phyloP scores from a whole-genome alignment of 2,888 invertebrate genomes.

The Clivina fossor region DNA sequence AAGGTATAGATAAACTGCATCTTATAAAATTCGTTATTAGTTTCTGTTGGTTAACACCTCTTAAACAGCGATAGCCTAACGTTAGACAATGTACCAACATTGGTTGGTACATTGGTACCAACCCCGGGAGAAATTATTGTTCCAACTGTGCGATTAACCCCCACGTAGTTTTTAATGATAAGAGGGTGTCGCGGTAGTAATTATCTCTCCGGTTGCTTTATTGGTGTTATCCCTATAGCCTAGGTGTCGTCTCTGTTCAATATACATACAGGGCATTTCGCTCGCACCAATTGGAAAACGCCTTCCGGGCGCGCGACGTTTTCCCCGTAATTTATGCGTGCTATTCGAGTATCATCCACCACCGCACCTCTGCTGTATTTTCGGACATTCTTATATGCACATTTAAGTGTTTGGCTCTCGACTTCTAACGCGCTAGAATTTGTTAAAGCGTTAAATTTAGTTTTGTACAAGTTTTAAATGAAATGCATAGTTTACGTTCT shows the following conservation, averaged over 20 bases:
- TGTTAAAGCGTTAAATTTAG: conserved; percentile 17
- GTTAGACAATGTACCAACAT: too few species aligned
- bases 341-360: conserved; percentile 17
- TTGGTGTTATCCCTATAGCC: conserved; percentile 8
- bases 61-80: too few species aligned
- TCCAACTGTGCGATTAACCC: conserved; percentile 29
- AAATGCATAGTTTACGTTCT: conserved; percentile 14
- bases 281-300: conserved; percentile 21
- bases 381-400: conserved; percentile 24
- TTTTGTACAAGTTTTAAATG: conserved; percentile 7
- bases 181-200: conserved; percentile 35
- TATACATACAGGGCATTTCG: conserved; percentile 4
- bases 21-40: conserved; percentile 22
- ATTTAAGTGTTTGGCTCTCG: conserved; percentile 15
- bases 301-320: too few species aligned
- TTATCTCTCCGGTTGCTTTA: conserved; percentile 32
- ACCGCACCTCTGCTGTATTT: conserved; percentile 23
- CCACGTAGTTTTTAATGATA: conserved; percentile 35
- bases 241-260: conserved; percentile 22
- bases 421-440: conserved; percentile 18
- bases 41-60: conserved; percentile 17
- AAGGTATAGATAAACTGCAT: conserved; percentile 21
- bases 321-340: conserved; percentile 15
- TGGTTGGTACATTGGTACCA: conserved; percentile 2
- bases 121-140: conserved; percentile 24